Conservation (phyloP, 2,888 invertebrate genomes). For the Perdita meconis region DNA sequence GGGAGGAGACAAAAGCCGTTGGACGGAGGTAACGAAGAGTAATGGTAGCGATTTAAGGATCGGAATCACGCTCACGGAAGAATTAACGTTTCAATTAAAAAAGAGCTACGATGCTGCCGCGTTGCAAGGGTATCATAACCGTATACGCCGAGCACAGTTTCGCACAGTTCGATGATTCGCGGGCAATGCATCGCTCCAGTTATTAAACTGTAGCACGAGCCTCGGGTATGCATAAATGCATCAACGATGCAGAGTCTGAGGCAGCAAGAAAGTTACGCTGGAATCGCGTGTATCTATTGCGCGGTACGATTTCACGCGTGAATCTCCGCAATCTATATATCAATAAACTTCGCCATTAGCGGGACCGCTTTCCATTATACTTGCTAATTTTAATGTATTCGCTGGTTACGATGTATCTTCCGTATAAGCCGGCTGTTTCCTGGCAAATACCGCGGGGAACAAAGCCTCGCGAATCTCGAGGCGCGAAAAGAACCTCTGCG, state of each 20-base stretch:
- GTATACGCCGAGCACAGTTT: conserved; percentile 36
- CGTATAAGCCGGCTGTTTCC: background rate
- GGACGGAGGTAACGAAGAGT: background rate
- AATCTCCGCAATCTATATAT: conserved; percentile 24
- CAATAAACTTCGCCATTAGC: conserved; percentile 16
- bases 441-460: background rate
- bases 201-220: conserved; percentile 47
- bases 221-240: conserved; percentile 56
- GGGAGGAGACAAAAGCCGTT: background rate
- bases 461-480: background rate
- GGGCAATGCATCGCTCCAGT: conserved; percentile 32
- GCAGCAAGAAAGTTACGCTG: conserved; percentile 36
- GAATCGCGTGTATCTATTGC: conserved; percentile 30
- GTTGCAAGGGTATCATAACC: conserved; percentile 8
- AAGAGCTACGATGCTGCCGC: conserved; percentile 16
- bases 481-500: background rate
- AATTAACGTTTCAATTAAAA: conserved; percentile 38
- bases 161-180: conserved; percentile 24
- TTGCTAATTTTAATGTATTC: conserved; percentile 24
- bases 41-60: background rate
- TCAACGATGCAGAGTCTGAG: conserved; percentile 22
- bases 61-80: background rate
- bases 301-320: conserved; percentile 19
- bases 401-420: background rate
- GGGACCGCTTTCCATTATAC: conserved; percentile 13